A percentile compares a stretch with the other conserved stretches of the same genome.
phyloP scores from a whole-genome alignment of 1,140 invertebrate species.

The Pseudomyrmex gracilis region DNA sequence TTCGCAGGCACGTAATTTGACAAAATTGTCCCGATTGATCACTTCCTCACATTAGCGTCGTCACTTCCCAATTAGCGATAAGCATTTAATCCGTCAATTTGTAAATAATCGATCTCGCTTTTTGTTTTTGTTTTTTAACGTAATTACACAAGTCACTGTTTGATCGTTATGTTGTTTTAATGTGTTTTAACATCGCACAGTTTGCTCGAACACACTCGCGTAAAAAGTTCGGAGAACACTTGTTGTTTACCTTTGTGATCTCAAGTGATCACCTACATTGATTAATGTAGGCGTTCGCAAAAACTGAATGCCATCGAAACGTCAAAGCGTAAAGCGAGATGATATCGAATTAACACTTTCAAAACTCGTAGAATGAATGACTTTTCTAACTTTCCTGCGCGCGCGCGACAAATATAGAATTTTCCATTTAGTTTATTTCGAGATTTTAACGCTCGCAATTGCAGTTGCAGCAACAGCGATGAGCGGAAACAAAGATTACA shows the following conservation, averaged over 20 bases:
- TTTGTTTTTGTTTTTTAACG: no score
- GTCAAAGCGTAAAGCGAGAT: background rate
- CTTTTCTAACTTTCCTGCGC: background rate
- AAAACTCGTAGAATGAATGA: constrained; percentile 13
- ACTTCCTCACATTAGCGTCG: background rate
- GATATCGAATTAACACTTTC: constrained; percentile 17
- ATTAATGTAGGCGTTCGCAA: background rate
- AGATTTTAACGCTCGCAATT: constrained; percentile 22
- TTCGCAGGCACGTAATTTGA: constrained; percentile 78
- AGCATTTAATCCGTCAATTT: constrained; percentile 8
- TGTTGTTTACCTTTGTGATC: no score
- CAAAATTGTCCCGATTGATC: constrained; percentile 25
- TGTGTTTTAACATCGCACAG: background rate
- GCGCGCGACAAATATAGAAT: background rate
- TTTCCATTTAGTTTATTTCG: background rate
- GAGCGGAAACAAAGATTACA: constrained; percentile 86
- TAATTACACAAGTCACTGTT: background rate
- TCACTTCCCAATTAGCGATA: background rate
- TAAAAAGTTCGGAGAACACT: no score
- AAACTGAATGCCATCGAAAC: constrained; percentile 4
- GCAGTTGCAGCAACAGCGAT: constrained; percentile 73
- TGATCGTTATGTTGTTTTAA: background rate
- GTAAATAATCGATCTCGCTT: background rate
- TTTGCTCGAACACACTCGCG: no score
- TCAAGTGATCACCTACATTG: no score